Evolutionary conservation across 2,888 invertebrate genomes (phyloP).

Genomic region (Entomobrya proxima): DNA sequence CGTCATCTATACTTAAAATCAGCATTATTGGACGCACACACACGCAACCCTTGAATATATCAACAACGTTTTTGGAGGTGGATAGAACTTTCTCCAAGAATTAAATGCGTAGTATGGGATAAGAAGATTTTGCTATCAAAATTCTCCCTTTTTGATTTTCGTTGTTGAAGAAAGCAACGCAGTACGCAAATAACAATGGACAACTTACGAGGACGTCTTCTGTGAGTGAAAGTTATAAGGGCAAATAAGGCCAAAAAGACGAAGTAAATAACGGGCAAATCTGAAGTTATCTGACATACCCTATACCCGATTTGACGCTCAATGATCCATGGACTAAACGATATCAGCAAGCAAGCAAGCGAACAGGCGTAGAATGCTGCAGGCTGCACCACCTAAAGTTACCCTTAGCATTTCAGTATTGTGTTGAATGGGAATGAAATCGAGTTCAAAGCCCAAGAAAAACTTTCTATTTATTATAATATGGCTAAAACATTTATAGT

Average conservation of each 20-base stretch:
- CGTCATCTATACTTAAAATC: conserved; percentile 41
- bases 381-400: conserved; percentile 3
- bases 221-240: not conserved
- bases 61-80: not conserved
- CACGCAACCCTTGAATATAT: not conserved
- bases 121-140: conserved; percentile 33
- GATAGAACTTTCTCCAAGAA: not conserved
- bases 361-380: conserved; percentile 49
- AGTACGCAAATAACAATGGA: conserved; percentile 45
- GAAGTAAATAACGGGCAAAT: conserved; percentile 72
- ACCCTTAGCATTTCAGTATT: not conserved
- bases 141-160: conserved; percentile 22
- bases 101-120: not conserved
- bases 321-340: conserved; percentile 74
- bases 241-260: conserved; percentile 65
- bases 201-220: conserved; percentile 1
- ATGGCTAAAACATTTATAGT: not conserved
- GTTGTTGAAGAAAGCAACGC: not conserved
- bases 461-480: not conserved
- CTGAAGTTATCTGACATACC: conserved; percentile 74
- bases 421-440: conserved; percentile 4
- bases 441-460: conserved; percentile 20
- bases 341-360: conserved; percentile 65
- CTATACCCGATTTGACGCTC: conserved; percentile 75
- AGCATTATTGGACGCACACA: conserved; percentile 8